phyloP scores from a whole-genome alignment of 2,888 invertebrate genomes.

The Clitarchus hookeri region DNA sequence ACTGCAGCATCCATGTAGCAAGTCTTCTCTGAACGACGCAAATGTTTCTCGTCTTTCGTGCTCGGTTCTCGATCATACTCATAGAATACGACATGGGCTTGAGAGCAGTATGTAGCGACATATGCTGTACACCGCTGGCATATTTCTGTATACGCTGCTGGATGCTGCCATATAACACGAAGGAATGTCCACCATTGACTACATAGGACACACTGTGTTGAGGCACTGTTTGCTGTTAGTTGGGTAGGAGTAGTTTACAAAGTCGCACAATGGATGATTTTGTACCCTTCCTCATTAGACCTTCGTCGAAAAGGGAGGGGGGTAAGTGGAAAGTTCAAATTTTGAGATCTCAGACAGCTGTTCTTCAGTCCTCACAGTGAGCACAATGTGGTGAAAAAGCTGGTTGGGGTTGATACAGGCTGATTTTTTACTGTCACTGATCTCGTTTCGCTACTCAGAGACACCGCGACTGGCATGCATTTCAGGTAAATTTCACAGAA shows the following conservation, averaged over 20 bases:
- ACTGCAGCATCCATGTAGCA: too few species aligned
- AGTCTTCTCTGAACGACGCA: too few species aligned
- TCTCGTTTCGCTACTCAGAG: conserved; percentile 16
- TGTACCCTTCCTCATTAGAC: too few species aligned
- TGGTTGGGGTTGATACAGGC: too few species aligned
- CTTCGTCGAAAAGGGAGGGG: not conserved
- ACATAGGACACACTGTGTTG: not conserved
- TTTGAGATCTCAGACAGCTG: not conserved
- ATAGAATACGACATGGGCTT: not conserved
- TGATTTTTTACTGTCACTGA: not conserved
- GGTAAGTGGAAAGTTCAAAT: too few species aligned
- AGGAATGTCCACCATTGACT: not conserved
- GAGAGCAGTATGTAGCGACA: not conserved
- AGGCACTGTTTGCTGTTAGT: not conserved
- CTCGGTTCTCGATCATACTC: not conserved
- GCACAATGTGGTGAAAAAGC: too few species aligned
- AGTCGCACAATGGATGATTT: not conserved
- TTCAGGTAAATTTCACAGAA: not conserved
- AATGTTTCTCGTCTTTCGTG: too few species aligned
- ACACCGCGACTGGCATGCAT: not conserved
- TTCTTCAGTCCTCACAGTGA: too few species aligned
- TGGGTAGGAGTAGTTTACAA: not conserved
- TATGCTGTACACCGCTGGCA: not conserved
- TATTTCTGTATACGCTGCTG: not conserved
- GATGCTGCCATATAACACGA: not conserved